Base-by-base conservation (phyloP, 2,113 vertebrate species). In the Peromyscus californicus region DNA sequence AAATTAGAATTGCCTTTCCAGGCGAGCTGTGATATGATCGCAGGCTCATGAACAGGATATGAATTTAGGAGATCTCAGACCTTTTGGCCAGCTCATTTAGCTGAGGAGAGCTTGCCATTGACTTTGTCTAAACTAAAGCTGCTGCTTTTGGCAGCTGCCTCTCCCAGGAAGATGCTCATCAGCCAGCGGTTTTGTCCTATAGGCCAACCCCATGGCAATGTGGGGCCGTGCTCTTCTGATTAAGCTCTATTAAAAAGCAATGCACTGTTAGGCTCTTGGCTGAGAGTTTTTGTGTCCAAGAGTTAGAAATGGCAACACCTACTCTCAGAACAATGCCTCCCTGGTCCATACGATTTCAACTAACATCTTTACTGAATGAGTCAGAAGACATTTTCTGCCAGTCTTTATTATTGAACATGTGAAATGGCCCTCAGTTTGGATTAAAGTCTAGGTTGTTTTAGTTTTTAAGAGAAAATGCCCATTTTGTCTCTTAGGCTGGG, bases 11-110 rank as follows among this genome's bases (percentile, higher is more conserved):
- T 89, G 80, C 84, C 33, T 95, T 95, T 93, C 36, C 22, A 61
- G 29, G 88, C n/a, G n/a, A 91, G 65, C 67, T 80, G 36, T 92
- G 51, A 13, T 96, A 39, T 70, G 61, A 86, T 78, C 76, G 86
- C 67, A 48, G 9, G n/a, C 42, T 85, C 13, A 57, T 39, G 85
- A 94, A 33, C 88, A 96, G 84, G 75, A 90, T 96, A 85, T 84
- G 61, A 94, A 83, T 84, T 51, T 90, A 83, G 90, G 91, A 83
- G 91, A 61, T 54, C 61, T 95, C 67, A 86, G 85, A 83, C 7
- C 54, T 57, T 15, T 48, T 61, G 89, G 67, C 67, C 15, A 51
- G 31, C 89, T 72, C 10, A 79, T 89, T 89, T 67, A 63, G 90
- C 65, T 36, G 78, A 57, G 75, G 89, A 93, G 48, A 96, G 5